These are phyloP conservation scores for Lateolabrax maculatus DNA, from an alignment of 2,797 vertebrate species.

Conservation along the genomic window DNA sequence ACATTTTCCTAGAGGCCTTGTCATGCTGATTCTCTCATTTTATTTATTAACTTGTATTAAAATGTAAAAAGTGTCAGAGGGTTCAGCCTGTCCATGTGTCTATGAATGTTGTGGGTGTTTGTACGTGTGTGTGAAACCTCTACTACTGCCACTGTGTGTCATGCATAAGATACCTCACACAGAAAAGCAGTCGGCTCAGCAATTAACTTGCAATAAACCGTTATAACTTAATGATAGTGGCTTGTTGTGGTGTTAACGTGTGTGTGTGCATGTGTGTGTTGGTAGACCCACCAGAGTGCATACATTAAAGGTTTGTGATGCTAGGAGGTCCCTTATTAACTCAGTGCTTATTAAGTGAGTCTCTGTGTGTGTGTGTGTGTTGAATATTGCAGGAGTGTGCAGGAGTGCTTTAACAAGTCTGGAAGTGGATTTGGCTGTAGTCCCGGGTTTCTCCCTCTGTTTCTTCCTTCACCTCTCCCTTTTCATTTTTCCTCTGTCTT, in stretches of 20 bases:
- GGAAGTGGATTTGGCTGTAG: conserved; percentile 70
- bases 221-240: conserved; percentile 55
- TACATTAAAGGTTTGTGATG: conserved; percentile 52
- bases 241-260: conserved; percentile 38
- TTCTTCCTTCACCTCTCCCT: conserved; percentile 30
- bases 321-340: conserved; percentile 67
- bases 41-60: neutral
- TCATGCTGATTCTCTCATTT: conserved; percentile 29
- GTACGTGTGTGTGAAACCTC: neutral
- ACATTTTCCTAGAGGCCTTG: conserved; percentile 9
- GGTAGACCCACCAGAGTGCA: conserved; percentile 42
- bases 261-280: conserved; percentile 29
- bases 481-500: conserved; percentile 45
- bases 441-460: conserved; percentile 52
- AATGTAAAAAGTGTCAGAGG: neutral
- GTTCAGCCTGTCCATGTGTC: neutral
- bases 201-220: conserved; percentile 70
- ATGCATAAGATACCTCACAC: conserved; percentile 41
- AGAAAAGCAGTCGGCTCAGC: conserved; percentile 62
- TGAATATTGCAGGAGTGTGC: conserved; percentile 49
- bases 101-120: neutral
- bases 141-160: conserved; percentile 4
- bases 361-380: conserved; percentile 23
- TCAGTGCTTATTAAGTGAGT: conserved; percentile 41
- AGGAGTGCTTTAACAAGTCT: conserved; percentile 72